Evolutionary conservation across 2,113 vertebrate genomes (phyloP).

Genomic region (Trogon melanurus): DNA sequence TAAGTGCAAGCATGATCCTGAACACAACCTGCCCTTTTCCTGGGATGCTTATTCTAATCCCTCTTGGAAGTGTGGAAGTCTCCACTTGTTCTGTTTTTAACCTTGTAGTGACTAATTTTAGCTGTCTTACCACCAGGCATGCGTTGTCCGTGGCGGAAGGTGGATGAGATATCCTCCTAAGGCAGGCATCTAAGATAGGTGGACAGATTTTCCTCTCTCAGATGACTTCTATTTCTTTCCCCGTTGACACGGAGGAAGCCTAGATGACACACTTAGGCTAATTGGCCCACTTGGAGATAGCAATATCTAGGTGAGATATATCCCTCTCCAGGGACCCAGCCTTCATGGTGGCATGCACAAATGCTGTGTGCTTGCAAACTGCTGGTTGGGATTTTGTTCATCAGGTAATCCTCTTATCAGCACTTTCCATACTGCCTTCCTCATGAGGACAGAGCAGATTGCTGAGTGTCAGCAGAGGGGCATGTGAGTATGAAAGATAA

Average conservation of each 20-base stretch:
- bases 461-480: neutral
- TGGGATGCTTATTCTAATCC: neutral
- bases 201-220: neutral
- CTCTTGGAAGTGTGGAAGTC: neutral
- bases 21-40: neutral
- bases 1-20: neutral
- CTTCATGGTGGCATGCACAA: neutral
- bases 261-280: neutral
- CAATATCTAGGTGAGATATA: neutral
- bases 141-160: neutral
- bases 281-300: constrained; percentile 3
- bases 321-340: neutral
- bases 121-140: neutral
- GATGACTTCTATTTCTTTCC: neutral
- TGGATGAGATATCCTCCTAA: neutral
- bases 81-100: constrained; percentile 15
- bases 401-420: constrained; percentile 4
- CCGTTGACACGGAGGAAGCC: neutral
- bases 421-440: neutral
- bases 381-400: neutral
- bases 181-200: neutral
- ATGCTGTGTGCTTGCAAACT: neutral
- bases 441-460: neutral
- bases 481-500: neutral
- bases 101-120: constrained; percentile 9